A percentile compares a stretch with the other conserved stretches of the same genome.
Evolutionary conservation across 2,797 vertebrate genomes (phyloP).

Genomic region (Paguma larvata): DNA sequence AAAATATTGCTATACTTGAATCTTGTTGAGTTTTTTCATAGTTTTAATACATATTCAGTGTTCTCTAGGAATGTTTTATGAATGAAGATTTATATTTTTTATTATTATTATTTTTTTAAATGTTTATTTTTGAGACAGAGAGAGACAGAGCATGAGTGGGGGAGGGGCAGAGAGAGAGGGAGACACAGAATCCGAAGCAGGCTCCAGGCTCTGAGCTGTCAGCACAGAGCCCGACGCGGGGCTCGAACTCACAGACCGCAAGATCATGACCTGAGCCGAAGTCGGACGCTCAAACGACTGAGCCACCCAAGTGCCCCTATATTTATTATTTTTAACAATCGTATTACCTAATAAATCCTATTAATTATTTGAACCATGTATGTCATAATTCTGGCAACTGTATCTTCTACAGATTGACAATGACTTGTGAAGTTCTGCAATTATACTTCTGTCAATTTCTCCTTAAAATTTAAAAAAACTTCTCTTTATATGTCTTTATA

Average conservation of each 20-base stretch:
- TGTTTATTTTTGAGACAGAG: no score
- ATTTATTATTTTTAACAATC: not conserved
- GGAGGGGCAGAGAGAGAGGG: no score
- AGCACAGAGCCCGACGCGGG: no score
- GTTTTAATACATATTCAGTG: not conserved
- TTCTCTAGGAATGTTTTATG: not conserved
- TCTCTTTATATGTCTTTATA: not conserved
- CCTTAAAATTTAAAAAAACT: not conserved
- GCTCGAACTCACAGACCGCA: no score
- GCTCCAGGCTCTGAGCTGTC: no score
- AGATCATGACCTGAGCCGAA: no score
- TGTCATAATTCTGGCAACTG: not conserved
- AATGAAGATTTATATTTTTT: not conserved
- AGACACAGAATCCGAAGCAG: no score
- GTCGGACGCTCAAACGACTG: no score
- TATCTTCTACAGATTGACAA: not conserved
- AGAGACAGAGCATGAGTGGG: no score
- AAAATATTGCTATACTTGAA: not conserved
- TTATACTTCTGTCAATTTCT: not conserved
- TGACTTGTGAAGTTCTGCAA: not conserved
- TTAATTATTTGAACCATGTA: not conserved
- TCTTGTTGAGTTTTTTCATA: not conserved
- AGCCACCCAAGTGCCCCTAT: no score
- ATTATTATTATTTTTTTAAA: no score
- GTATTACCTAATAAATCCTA: not conserved